phyloP scores from a whole-genome alignment of 92 coral and sea anemone genomes.

The Hydrozoanthus gracilis region DNA sequence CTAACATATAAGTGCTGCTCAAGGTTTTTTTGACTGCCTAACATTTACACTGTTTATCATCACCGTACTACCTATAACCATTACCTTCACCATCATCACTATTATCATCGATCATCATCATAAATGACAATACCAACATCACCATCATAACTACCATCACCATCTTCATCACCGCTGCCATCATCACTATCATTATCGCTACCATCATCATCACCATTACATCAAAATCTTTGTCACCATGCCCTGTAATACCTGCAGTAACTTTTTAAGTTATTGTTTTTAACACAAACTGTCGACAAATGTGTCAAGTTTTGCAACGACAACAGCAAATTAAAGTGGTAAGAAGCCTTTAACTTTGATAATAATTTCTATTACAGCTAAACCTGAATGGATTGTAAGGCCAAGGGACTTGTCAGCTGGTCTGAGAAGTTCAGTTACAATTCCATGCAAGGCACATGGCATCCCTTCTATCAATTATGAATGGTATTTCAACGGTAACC shows the following conservation, averaged over 20 bases:
- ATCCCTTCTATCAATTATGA: conserved; percentile 75
- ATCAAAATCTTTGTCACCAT: not conserved
- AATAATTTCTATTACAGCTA: conserved; percentile 54
- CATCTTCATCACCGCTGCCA: not conserved
- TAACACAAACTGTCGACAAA: too few species aligned
- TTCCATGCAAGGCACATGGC: conserved; percentile 80
- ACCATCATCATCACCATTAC: not conserved
- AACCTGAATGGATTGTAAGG: conserved; percentile 83
- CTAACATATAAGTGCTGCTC: too few species aligned
- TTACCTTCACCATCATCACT: not conserved
- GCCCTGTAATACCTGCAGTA: too few species aligned
- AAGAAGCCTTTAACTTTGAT: not conserved
- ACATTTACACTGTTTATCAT: not conserved
- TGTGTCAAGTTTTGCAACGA: too few species aligned
- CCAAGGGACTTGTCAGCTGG: conserved; percentile 82
- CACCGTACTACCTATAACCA: not conserved
- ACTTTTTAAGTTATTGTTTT: too few species aligned
- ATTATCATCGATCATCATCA: not conserved
- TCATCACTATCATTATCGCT: not conserved
- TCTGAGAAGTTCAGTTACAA: conserved; percentile 69
- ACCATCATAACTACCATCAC: not conserved
- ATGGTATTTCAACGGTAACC: conserved; percentile 81
- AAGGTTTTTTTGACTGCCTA: not conserved
- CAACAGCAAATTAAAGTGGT: not conserved
- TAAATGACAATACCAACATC: not conserved